Evolutionary conservation across 2,888 invertebrate genomes (phyloP).

Genomic region (Cheilosia vernalis): DNA sequence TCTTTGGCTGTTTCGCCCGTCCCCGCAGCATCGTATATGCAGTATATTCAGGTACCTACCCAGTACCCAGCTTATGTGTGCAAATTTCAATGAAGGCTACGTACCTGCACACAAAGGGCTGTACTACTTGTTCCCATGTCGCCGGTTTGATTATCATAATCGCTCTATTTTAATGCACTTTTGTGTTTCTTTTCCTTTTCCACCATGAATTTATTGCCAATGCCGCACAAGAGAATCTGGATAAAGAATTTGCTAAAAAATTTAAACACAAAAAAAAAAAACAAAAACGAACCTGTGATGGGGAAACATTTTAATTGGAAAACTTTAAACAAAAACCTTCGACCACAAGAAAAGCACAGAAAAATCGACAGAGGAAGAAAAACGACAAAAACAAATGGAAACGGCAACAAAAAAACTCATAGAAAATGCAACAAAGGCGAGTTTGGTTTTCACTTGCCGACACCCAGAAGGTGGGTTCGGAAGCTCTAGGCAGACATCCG

Average conservation of each 20-base stretch:
- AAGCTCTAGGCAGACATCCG: slow-evolving; percentile 6
- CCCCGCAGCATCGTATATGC: too few relatives aligned
- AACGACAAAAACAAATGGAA: slow-evolving; percentile 2
- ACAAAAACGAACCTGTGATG: slow-evolving; percentile 6
- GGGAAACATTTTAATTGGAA: slow-evolving; percentile 65
- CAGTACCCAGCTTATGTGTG: too few relatives aligned
- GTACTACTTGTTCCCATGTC: too few relatives aligned
- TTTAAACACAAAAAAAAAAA: not conserved
- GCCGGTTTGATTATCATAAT: too few relatives aligned
- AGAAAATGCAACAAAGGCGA: slow-evolving; percentile 53
- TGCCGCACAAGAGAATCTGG: slow-evolving; percentile 1
- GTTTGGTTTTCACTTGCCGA: slow-evolving; percentile 10
- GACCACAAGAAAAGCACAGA: slow-evolving; percentile 37
- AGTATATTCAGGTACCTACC: too few relatives aligned
- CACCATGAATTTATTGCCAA: not conserved
- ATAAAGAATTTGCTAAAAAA: slow-evolving; percentile 2
- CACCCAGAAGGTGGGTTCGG: slow-evolving; percentile 7
- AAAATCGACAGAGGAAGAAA: slow-evolving; percentile 28
- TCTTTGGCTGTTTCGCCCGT: too few relatives aligned
- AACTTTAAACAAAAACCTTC: slow-evolving; percentile 67
- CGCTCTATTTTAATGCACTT: not conserved
- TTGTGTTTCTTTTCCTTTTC: not conserved
- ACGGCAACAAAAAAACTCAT: slow-evolving; percentile 35
- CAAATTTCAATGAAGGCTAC: too few relatives aligned
- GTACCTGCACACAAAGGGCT: too few relatives aligned